These are phyloP conservation scores for Steinernema carpocapsae DNA, from an alignment of 2,888 invertebrate species.

Conservation along the genomic window DNA sequence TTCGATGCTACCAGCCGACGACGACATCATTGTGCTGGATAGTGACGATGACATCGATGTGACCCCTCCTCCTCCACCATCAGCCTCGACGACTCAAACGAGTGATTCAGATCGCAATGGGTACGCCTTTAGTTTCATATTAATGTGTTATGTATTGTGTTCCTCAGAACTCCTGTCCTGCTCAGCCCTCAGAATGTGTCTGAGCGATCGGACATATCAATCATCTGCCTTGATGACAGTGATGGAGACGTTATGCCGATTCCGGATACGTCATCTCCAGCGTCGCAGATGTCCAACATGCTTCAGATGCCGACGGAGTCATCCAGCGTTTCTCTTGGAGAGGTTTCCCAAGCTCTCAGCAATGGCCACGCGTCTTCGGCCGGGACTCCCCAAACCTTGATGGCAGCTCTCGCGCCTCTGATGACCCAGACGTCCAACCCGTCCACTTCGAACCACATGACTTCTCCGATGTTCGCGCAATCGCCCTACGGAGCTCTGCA, in stretches of 20 bases:
- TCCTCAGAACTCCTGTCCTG: slow-evolving; percentile 1
- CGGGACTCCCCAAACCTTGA: background rate
- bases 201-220: slow-evolving; percentile 5
- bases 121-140: background rate
- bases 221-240: slow-evolving; percentile 23
- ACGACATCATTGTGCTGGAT: slow-evolving; percentile 31
- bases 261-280: background rate
- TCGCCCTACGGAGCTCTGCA: background rate
- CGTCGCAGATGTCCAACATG: background rate
- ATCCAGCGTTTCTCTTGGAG: no score
- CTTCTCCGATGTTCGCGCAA: background rate
- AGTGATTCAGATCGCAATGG: slow-evolving; percentile 13
- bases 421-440: background rate
- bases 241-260: background rate
- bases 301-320: background rate
- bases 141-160: background rate
- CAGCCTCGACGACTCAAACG: background rate
- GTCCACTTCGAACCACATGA: background rate
- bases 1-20: background rate
- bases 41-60: slow-evolving; percentile 26
- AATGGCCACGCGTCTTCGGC: background rate
- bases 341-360: background rate
- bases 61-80: slow-evolving; percentile 13
- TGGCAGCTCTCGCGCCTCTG: background rate
- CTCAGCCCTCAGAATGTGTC: background rate